Base-by-base conservation (phyloP, 2,113 vertebrate species). In the Scopus umbretta region DNA sequence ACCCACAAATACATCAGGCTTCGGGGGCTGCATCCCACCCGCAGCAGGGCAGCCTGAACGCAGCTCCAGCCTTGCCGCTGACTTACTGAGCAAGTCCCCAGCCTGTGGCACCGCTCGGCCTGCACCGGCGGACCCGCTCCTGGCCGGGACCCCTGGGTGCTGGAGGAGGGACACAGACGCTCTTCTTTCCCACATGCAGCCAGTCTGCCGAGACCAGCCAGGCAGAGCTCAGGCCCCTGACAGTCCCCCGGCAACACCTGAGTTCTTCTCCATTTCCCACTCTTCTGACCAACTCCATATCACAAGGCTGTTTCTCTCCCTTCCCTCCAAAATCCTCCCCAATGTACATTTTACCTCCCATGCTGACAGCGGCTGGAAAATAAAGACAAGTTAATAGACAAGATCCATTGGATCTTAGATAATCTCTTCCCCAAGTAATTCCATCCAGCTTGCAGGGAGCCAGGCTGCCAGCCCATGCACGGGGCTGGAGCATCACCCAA, bases 281-380 rank as follows among this genome's bases (percentile, higher is more conserved):
- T 49, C 0, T 18, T 82, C 70, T 55, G 45, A 67, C 21, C 70
- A 42, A 25, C 53, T 55, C 38, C 12, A 6, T 1, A 32, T n/a
- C 63, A 50, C 45, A 17, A 22, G 9, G 29, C 0, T 29, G 16
- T 20, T 89, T 42, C 50, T 30, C 26, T 63, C 42, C 52, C 4
- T 71, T 38, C 61, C 42, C 42, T 65, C 45, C 36, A 42, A 71
- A 92, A 79, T 9, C 20, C 20, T 8, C 14, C 47, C 0, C 75
- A 13, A 23, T 4, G 23, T 20, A 43, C 6, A 12, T 49, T 76
- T 56, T 40, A 27, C 42, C 80, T 50, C 93, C 72, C 2, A 2
- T 30, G 75, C 80, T 83, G 89, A 90, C 80, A 94, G 95, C 75
- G 70, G 63, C 80, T 80, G 72, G 36, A 70, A 86, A 95, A 83